phyloP scores from a whole-genome alignment of 2,888 invertebrate genomes.

The Lepeophtheirus nordmannii region DNA sequence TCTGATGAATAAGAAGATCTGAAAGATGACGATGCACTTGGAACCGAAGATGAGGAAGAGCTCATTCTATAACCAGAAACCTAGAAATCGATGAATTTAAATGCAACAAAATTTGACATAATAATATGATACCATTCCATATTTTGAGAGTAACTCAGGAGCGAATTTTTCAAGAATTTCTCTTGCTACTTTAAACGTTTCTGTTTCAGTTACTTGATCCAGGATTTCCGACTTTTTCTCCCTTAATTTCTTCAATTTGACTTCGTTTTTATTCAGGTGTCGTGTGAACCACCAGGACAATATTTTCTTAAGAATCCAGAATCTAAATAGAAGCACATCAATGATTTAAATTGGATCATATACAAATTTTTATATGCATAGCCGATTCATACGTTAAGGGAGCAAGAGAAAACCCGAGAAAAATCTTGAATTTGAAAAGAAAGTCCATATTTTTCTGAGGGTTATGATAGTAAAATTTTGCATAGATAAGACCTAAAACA shows the following conservation, averaged over 20 bases:
- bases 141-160: conserved; percentile 41
- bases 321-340: conserved; percentile 40
- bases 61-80: too few relatives aligned
- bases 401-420: conserved; percentile 59
- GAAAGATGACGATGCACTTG: neutral
- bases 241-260: conserved; percentile 43
- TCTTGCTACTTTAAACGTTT: conserved; percentile 88
- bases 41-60: neutral
- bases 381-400: conserved; percentile 58
- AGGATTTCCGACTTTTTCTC: conserved; percentile 68
- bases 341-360: conserved; percentile 32
- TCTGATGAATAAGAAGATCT: neutral
- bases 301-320: conserved; percentile 56
- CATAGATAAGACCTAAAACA: conserved; percentile 37
- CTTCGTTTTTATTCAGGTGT: conserved; percentile 58
- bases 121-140: neutral
- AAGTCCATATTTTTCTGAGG: conserved; percentile 51
- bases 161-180: conserved; percentile 74
- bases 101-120: neutral
- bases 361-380: conserved; percentile 1
- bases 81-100: neutral
- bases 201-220: conserved; percentile 90
- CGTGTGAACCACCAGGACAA: conserved; percentile 78
- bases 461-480: conserved; percentile 65
- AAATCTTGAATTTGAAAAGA: conserved; percentile 55